Conservation (phyloP, 1,140 invertebrate species). For the Penaeus indicus region DNA sequence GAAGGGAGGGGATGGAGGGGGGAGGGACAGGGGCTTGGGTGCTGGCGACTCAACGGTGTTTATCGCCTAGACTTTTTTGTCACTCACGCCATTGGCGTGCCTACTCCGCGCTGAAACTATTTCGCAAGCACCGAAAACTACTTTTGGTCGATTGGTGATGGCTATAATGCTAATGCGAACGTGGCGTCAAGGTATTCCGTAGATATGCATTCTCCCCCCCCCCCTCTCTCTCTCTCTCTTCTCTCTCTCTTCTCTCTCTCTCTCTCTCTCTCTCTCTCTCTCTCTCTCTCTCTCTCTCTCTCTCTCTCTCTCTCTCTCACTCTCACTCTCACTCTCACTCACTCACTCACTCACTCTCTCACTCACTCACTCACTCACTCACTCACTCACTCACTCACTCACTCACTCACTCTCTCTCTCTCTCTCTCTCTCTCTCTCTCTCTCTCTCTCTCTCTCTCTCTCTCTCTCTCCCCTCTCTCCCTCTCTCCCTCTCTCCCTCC, state of each 20-base stretch:
- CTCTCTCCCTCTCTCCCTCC: background rate
- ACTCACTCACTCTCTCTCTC: background rate
- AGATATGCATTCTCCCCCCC: too few relatives aligned
- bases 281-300: background rate
- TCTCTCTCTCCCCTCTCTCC: background rate
- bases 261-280: background rate
- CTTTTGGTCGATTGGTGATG: too few relatives aligned
- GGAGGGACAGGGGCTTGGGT: too few relatives aligned
- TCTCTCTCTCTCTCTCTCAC: background rate
- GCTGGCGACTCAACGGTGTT: too few relatives aligned
- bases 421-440: background rate
- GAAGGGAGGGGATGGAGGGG: too few relatives aligned
- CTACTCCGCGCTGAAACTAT: too few relatives aligned
- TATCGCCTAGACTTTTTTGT: too few relatives aligned
- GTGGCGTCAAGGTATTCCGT: too few relatives aligned
- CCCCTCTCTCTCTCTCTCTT: too few relatives aligned
- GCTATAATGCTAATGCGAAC: too few relatives aligned
- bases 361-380: background rate
- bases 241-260: background rate
- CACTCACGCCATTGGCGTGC: too few relatives aligned
- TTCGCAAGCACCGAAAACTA: too few relatives aligned
- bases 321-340: background rate
- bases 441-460: background rate
- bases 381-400: background rate
- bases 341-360: background rate